Evolutionary conservation across 2,797 vertebrate genomes (phyloP).

Genomic region (Labeo calbasu): DNA sequence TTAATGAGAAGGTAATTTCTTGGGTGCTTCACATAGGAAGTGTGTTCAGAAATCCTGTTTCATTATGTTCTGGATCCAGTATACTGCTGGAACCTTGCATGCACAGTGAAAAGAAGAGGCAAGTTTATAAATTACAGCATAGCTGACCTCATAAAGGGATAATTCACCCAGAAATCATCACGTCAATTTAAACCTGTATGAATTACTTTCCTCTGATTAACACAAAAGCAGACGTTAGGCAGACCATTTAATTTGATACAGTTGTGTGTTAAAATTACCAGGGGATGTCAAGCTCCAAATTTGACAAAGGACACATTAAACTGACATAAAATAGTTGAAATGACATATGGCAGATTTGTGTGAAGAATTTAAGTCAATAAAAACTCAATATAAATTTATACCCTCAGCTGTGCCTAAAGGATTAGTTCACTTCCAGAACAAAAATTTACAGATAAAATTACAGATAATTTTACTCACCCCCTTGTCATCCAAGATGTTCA

Average conservation of each 20-base stretch:
- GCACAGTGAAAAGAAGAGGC: neutral
- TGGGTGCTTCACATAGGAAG: slow-evolving; percentile 23
- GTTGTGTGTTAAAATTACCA: neutral
- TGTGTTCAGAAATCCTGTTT: slow-evolving; percentile 30
- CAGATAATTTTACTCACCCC: too few relatives aligned
- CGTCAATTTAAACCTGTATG: neutral
- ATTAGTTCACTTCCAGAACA: too few relatives aligned
- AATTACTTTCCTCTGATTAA: neutral
- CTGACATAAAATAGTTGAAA: neutral
- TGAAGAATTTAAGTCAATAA: neutral
- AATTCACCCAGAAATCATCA: neutral
- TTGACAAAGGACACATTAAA: neutral
- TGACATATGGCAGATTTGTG: neutral
- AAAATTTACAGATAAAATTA: too few relatives aligned
- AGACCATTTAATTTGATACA: neutral
- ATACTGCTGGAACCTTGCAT: neutral
- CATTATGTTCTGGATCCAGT: neutral
- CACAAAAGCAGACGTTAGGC: neutral
- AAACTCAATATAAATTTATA: neutral
- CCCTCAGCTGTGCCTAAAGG: neutral
- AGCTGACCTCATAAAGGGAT: neutral
- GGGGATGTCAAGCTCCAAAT: neutral
- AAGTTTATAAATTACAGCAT: slow-evolving; percentile 54
- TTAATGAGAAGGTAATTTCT: slow-evolving; percentile 33
- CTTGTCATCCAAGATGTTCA: too few relatives aligned